Evolutionary conservation across 2,888 invertebrate species (phyloP), one percentile per base, ranked within the genome.

Genomic region (Sphaeridia pumilis): DNA sequence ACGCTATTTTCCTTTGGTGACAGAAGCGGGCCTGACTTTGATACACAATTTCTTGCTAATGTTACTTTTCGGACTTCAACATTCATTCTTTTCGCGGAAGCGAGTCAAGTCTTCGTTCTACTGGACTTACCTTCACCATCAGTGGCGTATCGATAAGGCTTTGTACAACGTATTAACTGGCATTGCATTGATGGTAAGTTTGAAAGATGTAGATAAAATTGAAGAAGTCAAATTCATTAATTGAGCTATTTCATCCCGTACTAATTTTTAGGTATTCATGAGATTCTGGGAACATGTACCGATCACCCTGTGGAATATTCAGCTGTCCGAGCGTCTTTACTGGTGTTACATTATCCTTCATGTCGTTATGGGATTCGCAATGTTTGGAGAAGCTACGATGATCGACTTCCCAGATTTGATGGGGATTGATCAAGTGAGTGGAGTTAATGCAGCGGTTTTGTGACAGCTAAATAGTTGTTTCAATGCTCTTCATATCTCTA

Each of bases 321-420:
- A 45, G 5, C 20, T 49, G 7, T 31, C 42, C 4, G 20, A 14
- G 4, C 25, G 12, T 20, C 35, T 48, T 14, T 44, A 27, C 28
- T 34, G 12, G 2, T 35, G 34, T 24, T 24, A 45, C n/a, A 28
- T 38, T 24, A 17, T 22, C 10, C 14, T 54, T 5, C 61, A 61
- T 27, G 25, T 54, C 12, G 14, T 58, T 7, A 46, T 58, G 2
- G 59, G 61, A 59, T 46, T 46, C 3, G 38, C 31, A 3, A 43
- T 59, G 14, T 61, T 59, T 42, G 61, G 61, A 5, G 55, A 58
- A n/a, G 57, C 41, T 28, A 21, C 59, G 1, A 61, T 61, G 57
- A 31, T 61, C n/a, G 61, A 61, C 41, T 49, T 59, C 2, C 61
- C 61, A 4, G 57, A 59, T 22, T 49, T 61, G 28, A 50, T 56